A percentile compares a stretch with the other conserved stretches of the same genome.
phyloP scores from a whole-genome alignment of 2,888 invertebrate species.

The Torymus texanus region DNA sequence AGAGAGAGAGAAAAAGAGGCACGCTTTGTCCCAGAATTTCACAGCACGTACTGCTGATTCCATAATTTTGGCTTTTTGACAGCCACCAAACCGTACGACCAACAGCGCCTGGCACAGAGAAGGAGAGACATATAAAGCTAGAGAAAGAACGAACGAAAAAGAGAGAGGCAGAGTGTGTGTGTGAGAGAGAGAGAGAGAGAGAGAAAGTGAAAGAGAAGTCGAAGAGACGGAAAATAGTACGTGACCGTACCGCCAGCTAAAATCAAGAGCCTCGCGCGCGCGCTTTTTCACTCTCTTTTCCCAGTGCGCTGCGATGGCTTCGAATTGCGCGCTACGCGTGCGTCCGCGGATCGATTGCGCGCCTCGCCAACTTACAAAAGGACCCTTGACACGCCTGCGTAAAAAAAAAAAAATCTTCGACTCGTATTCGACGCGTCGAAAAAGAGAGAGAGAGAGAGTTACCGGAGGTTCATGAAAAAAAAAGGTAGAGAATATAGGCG shows the following conservation, averaged over 20 bases:
- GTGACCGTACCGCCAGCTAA: background rate
- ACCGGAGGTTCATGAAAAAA: too few species aligned
- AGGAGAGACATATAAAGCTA: background rate
- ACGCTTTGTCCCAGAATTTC: slow-evolving; percentile 57
- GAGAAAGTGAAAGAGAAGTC: background rate
- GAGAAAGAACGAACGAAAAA: background rate
- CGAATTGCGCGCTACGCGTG: slow-evolving; percentile 11
- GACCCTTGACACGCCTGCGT: slow-evolving; percentile 1
- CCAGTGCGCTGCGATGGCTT: slow-evolving; percentile 10
- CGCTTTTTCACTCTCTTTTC: background rate
- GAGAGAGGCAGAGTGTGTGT: too few species aligned
- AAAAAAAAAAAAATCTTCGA: background rate
- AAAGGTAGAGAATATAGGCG: too few species aligned
- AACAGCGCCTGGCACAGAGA: background rate
- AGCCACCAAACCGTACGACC: slow-evolving; percentile 46
- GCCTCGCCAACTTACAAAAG: slow-evolving; percentile 23
- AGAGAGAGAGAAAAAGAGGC: slow-evolving; percentile 12
- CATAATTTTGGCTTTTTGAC: slow-evolving; percentile 72
- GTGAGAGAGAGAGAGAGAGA: background rate
- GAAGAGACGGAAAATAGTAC: slow-evolving; percentile 19
- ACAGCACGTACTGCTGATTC: slow-evolving; percentile 71
- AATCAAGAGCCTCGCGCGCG: slow-evolving; percentile 2
- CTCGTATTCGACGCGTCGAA: background rate
- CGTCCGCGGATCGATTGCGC: slow-evolving; percentile 21
- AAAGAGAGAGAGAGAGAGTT: too few species aligned